Evolutionary conservation across 2,888 invertebrate genomes (phyloP).

Genomic region (Sepioteuthis lessoniana): DNA sequence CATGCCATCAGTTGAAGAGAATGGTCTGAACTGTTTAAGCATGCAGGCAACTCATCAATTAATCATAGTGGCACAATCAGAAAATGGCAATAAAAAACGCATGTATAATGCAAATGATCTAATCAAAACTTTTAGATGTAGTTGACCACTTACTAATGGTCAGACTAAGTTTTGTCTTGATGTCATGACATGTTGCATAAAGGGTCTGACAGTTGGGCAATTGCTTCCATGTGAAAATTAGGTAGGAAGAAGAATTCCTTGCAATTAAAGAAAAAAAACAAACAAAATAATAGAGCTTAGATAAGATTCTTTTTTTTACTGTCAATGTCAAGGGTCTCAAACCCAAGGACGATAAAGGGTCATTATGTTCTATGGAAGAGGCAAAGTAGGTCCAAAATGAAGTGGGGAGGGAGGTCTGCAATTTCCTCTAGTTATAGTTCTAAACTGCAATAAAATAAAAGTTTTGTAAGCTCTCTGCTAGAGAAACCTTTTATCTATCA

Average conservation of each 20-base stretch:
- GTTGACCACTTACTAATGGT: background rate
- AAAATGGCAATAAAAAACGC: background rate
- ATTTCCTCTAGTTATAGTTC: too few species aligned
- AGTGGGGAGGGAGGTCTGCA: too few species aligned
- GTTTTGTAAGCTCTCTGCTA: too few species aligned
- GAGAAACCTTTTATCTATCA: too few species aligned
- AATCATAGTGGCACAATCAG: background rate
- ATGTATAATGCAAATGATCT: background rate
- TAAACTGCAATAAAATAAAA: too few species aligned
- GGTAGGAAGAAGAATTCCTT: background rate
- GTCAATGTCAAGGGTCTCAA: too few species aligned
- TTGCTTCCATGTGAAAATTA: background rate
- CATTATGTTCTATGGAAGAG: too few species aligned
- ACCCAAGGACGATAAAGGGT: too few species aligned
- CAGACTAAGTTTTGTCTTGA: background rate
- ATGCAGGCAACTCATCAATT: background rate
- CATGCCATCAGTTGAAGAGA: too few species aligned
- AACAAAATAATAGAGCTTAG: too few species aligned
- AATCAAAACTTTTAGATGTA: background rate
- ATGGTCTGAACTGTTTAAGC: background rate
- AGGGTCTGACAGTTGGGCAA: background rate
- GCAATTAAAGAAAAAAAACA: background rate
- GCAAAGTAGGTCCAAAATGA: too few species aligned
- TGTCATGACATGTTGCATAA: background rate
- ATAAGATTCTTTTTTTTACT: background rate